Conservation (phyloP, 2,888 invertebrate genomes). For the Proisotoma minuta region DNA sequence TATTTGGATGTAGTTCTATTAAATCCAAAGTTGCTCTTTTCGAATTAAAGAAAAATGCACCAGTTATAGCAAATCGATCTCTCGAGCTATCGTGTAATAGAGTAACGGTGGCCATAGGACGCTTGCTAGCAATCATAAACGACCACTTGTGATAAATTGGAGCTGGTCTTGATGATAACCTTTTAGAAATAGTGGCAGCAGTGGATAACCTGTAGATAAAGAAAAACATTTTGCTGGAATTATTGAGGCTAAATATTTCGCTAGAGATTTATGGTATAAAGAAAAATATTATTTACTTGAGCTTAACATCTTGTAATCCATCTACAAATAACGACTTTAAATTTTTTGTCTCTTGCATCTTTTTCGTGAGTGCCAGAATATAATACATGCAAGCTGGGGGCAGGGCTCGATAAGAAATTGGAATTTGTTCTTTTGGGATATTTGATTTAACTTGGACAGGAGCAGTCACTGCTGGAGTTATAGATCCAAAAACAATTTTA, state of each 20-base stretch:
- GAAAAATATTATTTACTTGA: conserved; percentile 30
- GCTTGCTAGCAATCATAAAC: conserved; percentile 28
- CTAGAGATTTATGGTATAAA: not conserved
- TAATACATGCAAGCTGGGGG: conserved; percentile 35
- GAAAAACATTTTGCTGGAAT: not conserved
- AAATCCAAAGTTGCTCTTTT: conserved; percentile 28
- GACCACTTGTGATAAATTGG: conserved; percentile 27
- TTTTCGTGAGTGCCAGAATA: conserved; percentile 34
- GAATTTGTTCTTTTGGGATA: conserved; percentile 21
- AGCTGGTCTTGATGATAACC: conserved; percentile 10
- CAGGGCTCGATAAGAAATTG: conserved; percentile 16
- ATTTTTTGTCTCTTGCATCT: conserved; percentile 35
- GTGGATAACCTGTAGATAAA: not conserved
- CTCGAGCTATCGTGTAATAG: conserved; percentile 29
- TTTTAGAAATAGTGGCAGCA: not conserved
- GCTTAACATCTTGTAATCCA: conserved; percentile 35
- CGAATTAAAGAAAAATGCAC: conserved; percentile 29
- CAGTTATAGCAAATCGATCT: conserved; percentile 26
- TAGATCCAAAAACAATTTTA: not conserved
- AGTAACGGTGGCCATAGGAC: conserved; percentile 34
- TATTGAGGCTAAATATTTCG: not conserved
- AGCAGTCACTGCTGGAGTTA: not conserved
- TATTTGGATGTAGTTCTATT: conserved; percentile 39
- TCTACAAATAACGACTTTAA: conserved; percentile 38
- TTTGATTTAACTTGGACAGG: not conserved